Conservation (phyloP, 2,888 invertebrate genomes). For the Aradus depressus region DNA sequence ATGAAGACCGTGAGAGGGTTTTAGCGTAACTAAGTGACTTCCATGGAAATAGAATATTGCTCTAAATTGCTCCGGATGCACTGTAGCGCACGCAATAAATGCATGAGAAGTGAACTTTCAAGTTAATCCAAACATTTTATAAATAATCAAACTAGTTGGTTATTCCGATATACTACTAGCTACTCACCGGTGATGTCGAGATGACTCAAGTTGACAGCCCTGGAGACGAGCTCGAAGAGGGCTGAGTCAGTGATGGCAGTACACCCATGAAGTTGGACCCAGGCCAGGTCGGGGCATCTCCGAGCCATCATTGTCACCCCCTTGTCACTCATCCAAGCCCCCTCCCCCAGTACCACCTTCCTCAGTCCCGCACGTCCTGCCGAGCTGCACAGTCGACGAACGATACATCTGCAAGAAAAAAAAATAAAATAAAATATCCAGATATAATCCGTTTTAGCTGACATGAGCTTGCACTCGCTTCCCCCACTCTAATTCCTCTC, state of each 20-base stretch:
- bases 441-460: too few species aligned
- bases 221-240: conserved; percentile 64
- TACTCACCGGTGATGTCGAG: conserved; percentile 68
- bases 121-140: too few species aligned
- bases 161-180: background rate
- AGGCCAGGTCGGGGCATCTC: conserved; percentile 69
- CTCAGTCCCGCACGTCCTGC: conserved; percentile 56
- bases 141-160: too few species aligned
- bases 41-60: too few species aligned
- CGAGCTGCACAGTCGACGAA: conserved; percentile 49
- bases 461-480: too few species aligned
- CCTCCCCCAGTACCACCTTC: conserved; percentile 53
- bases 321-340: conserved; percentile 61
- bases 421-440: too few species aligned
- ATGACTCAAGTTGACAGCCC: conserved; percentile 70
- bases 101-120: too few species aligned
- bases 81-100: too few species aligned
- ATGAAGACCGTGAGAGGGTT: too few species aligned
- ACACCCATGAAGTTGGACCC: conserved; percentile 66
- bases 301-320: conserved; percentile 64
- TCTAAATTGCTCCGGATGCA: too few species aligned
- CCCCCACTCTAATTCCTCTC: too few species aligned
- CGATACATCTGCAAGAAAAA: conserved; percentile 37
- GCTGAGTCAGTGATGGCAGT: conserved; percentile 63
- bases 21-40: too few species aligned